Evolutionary conservation across 2,797 vertebrate genomes (phyloP).

Genomic region (Sebastes trivittatus): DNA sequence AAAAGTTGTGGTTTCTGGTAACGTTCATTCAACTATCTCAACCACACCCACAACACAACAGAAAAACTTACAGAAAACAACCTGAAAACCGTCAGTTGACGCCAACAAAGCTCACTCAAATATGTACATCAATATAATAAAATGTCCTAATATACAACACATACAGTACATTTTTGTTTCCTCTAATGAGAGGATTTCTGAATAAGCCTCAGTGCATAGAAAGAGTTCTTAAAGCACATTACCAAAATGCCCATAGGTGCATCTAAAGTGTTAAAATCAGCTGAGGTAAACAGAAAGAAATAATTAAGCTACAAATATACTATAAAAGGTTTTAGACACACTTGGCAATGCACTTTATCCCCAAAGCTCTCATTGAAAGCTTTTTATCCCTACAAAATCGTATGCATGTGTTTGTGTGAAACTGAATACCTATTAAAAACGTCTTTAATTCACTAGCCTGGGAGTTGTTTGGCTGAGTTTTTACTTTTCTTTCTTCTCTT

Average conservation of each 20-base stretch:
- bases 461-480: slow-evolving; percentile 46
- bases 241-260: background rate
- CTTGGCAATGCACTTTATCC: background rate
- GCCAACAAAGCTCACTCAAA: background rate
- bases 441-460: slow-evolving; percentile 13
- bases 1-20: background rate
- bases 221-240: background rate
- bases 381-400: background rate
- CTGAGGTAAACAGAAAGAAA: background rate
- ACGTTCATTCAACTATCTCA: background rate
- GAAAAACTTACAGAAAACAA: background rate
- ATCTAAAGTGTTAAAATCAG: background rate
- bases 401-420: background rate
- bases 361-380: background rate
- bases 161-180: background rate
- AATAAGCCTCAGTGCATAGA: background rate
- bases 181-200: background rate
- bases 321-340: background rate
- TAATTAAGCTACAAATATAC: background rate
- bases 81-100: background rate
- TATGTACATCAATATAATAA: slow-evolving; percentile 12
- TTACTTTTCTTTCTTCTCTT: slow-evolving; percentile 88
- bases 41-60: background rate
- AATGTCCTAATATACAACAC: background rate
- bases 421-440: background rate